Percentiles rank a stretch among this genome's conserved stretches.
phyloP scores from a whole-genome alignment of 2,797 vertebrate genomes.

The Siniperca scherzeri region DNA sequence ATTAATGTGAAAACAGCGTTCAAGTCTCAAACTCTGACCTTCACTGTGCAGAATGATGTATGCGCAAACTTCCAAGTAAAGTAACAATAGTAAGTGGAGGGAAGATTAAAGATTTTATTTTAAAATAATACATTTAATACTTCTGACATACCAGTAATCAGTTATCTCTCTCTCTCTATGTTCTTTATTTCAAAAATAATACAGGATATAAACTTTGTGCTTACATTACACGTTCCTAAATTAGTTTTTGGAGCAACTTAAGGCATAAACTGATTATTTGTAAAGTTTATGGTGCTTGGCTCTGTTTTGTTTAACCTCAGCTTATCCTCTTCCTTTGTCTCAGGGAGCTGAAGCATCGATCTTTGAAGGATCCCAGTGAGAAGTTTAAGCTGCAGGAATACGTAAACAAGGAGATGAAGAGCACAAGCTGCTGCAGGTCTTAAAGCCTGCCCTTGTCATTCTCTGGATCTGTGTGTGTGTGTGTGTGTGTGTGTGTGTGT shows the following conservation, averaged over 20 bases:
- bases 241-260: background rate
- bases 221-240: background rate
- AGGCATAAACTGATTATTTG: background rate
- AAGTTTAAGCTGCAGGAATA: conserved; percentile 95
- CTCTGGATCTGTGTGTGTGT: conserved; percentile 31
- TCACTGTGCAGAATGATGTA: too few species aligned
- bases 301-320: background rate
- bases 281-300: background rate
- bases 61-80: conserved; percentile 1
- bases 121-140: background rate
- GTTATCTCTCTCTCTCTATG: background rate
- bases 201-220: background rate
- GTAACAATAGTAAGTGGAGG: background rate
- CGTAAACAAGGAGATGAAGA: conserved; percentile 90
- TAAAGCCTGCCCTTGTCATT: conserved; percentile 50
- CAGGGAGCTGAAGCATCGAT: conserved; percentile 94
- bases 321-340: background rate
- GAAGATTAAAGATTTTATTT: background rate
- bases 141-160: background rate
- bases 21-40: background rate
- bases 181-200: background rate
- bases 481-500: conserved; percentile 20
- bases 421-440: conserved; percentile 89
- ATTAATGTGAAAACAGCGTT: background rate
- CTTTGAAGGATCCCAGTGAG: conserved; percentile 88